Evolutionary conservation across 1,140 invertebrate genomes (phyloP).

Genomic region (Drosophila guanche): DNA sequence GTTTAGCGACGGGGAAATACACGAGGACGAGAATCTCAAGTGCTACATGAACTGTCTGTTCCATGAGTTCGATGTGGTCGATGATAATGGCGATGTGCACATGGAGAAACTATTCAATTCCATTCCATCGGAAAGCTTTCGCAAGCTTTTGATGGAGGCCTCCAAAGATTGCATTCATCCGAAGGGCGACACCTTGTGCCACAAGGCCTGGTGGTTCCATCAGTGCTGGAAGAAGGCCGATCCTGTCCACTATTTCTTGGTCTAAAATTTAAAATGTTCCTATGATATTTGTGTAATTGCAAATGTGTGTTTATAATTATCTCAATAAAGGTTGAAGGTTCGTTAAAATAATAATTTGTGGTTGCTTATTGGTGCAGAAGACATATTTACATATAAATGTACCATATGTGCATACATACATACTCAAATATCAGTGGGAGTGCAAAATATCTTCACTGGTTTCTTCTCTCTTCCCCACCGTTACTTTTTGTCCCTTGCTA

Average conservation of each 20-base stretch:
- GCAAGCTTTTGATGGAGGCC: slow-evolving; percentile 57
- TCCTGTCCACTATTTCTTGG: slow-evolving; percentile 62
- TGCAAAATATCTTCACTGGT: too few relatives aligned
- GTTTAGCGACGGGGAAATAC: slow-evolving; percentile 71
- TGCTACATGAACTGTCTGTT: slow-evolving; percentile 80
- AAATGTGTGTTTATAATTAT: too few relatives aligned
- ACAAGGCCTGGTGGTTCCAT: slow-evolving; percentile 79
- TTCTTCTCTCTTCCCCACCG: too few relatives aligned
- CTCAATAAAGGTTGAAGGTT: slow-evolving; percentile 12
- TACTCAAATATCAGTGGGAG: too few relatives aligned
- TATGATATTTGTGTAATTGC: too few relatives aligned
- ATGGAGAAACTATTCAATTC: slow-evolving; percentile 61
- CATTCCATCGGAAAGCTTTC: slow-evolving; percentile 51
- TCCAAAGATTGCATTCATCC: slow-evolving; percentile 65
- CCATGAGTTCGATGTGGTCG: slow-evolving; percentile 70
- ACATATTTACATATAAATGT: too few relatives aligned
- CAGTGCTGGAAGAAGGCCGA: slow-evolving; percentile 81
- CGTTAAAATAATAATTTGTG: neutral
- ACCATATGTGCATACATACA: too few relatives aligned
- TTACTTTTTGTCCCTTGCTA: too few relatives aligned
- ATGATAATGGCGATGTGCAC: slow-evolving; percentile 75
- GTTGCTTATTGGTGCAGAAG: too few relatives aligned
- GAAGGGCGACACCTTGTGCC: slow-evolving; percentile 72
- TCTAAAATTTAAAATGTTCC: slow-evolving; percentile 13
- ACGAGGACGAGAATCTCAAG: slow-evolving; percentile 71